Conservation (phyloP, 2,888 invertebrate species). For the Macaria notata region DNA sequence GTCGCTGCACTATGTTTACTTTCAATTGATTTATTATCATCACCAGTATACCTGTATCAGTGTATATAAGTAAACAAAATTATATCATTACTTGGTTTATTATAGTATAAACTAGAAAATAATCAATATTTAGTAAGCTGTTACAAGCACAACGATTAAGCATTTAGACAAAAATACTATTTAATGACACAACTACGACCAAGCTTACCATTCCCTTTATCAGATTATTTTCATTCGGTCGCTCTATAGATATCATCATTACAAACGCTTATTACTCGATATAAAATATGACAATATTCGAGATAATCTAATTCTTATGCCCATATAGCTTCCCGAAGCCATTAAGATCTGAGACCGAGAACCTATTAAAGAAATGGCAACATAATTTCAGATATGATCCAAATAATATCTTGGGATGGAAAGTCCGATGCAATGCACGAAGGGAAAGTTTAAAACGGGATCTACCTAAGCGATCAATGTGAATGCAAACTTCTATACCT, state of each 20-base stretch:
- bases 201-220: background rate
- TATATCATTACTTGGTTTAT: too few species aligned
- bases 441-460: slow-evolving; percentile 19
- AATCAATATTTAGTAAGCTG: too few species aligned
- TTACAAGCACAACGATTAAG: too few species aligned
- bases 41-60: too few species aligned
- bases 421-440: slow-evolving; percentile 21
- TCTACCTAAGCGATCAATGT: slow-evolving; percentile 4
- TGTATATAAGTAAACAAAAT: too few species aligned
- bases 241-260: slow-evolving; percentile 21
- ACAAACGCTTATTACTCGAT: slow-evolving; percentile 7
- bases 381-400: slow-evolving; percentile 35
- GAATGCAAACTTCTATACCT: slow-evolving; percentile 4
- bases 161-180: background rate
- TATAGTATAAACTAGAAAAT: too few species aligned
- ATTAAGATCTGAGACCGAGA: slow-evolving; percentile 15
- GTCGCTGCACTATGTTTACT: too few species aligned
- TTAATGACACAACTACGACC: background rate
- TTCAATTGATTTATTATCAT: too few species aligned
- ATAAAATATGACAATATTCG: slow-evolving; percentile 15
- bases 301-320: slow-evolving; percentile 23
- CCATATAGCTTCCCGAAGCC: slow-evolving; percentile 16
- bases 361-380: slow-evolving; percentile 30
- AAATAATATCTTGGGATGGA: slow-evolving; percentile 30
- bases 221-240: slow-evolving; percentile 7